Base-by-base conservation (phyloP, 2,797 vertebrate genomes). In the Myoxocephalus aenaeus region DNA sequence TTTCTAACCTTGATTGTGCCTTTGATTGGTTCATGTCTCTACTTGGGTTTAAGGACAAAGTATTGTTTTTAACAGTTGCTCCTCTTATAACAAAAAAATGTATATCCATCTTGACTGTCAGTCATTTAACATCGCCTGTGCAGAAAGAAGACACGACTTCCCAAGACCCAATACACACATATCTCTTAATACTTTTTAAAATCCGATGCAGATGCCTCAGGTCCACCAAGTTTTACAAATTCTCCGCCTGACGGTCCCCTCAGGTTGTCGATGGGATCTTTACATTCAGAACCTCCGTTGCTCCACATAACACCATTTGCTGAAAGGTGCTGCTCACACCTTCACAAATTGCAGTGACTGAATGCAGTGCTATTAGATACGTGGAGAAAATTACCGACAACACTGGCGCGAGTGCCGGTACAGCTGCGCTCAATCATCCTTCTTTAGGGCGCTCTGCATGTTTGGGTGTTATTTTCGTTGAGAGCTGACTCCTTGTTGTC, bases 281-380 rank as follows among this genome's bases (percentile, higher is more conserved):
- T 53, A 50, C 38, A 32, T 57, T 29, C 29, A 40, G 4, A 57
- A 10, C 25, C 68, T 27, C 18, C 1, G 15, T 46, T 46, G 27
- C 51, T 65, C 27, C 40, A 20, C 44, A 17, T 25, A 6, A 48
- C n/a, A 4, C 71, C 27, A 20, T 56, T 14, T 34, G 36, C 34
- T 46, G 29, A 64, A 42, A 54, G 18, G 27, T 36, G 10, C 14
- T 73, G 20, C 36, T 73, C 51, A 42, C 62, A 25, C 62, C 51
- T 48, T 58, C n/a, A 22, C 32, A 38, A 58, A 58, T 48, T 40
- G 62, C 40, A 14, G 15, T 57, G 67, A 40, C 44, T 27, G n/a
- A n/a, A 12, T 50, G 42, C 40, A 18, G 62, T 32, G 32, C n/a
- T 36, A 10, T 73, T 20, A 57, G 40, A 44, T 51, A 44, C 6